Conservation (phyloP, 1,140 invertebrate species). For the Heterodera carotae region DNA sequence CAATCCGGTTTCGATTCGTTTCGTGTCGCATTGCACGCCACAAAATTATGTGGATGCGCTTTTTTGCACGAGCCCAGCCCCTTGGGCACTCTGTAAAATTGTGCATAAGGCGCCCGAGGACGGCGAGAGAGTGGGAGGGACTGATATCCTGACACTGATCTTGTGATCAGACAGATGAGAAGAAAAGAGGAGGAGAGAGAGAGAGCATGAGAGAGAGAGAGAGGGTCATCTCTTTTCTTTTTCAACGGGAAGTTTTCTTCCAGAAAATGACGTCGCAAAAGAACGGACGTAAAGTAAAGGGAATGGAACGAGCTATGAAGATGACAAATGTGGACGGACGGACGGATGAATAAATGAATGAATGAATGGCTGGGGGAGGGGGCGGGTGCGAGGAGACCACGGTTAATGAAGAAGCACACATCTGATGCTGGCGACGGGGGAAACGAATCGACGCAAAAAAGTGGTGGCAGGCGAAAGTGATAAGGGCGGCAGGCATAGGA, state of each 20-base stretch:
- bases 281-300: not conserved
- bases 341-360: not conserved
- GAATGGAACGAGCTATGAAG: not conserved
- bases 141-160: not conserved
- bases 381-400: too few species aligned
- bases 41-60: not conserved
- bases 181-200: not conserved
- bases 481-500: too few species aligned
- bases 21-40: not conserved
- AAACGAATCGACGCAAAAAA: conserved; percentile 1
- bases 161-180: not conserved
- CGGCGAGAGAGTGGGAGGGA: not conserved
- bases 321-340: not conserved
- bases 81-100: not conserved
- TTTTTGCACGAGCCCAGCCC: not conserved
- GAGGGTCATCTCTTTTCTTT: too few species aligned
- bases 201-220: not conserved
- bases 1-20: not conserved
- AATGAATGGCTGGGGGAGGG: too few species aligned
- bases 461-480: not conserved
- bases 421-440: not conserved
- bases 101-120: not conserved
- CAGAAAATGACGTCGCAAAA: not conserved
- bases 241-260: not conserved
- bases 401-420: too few species aligned